phyloP scores from a whole-genome alignment of 1,140 invertebrate species.

The Drosophila orosa region DNA sequence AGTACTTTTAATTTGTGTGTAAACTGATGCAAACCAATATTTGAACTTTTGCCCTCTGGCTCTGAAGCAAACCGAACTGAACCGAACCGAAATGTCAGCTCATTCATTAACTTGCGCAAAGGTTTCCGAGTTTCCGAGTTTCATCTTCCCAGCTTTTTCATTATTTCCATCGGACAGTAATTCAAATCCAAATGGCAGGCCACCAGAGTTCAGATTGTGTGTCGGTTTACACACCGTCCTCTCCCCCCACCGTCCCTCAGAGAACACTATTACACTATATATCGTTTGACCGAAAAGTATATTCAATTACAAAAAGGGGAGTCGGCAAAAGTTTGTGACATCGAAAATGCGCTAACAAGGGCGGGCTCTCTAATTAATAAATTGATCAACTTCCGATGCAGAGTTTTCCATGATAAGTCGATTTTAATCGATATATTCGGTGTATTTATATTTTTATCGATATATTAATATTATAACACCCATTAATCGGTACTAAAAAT shows the following conservation, averaged over 20 bases:
- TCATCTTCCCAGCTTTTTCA: constrained; percentile 28
- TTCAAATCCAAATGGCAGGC: constrained; percentile 62
- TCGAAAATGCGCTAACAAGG: constrained; percentile 43
- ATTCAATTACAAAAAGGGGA: constrained; percentile 34
- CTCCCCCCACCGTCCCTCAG: background rate
- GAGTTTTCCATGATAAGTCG: background rate
- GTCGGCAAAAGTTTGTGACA: constrained; percentile 25
- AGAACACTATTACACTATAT: too few relatives aligned
- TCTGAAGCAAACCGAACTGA: constrained; percentile 25
- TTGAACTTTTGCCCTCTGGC: constrained; percentile 67
- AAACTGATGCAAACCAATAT: constrained; percentile 76
- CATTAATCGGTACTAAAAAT: background rate
- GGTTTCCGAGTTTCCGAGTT: constrained; percentile 49
- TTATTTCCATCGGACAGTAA: constrained; percentile 43
- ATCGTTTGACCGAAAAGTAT: constrained; percentile 26
- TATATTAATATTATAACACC: too few relatives aligned
- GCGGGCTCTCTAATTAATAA: constrained; percentile 33
- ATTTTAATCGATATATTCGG: background rate
- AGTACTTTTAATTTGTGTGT: constrained; percentile 74
- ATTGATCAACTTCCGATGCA: background rate
- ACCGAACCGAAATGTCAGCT: constrained; percentile 68
- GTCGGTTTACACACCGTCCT: background rate
- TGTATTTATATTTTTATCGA: too few relatives aligned
- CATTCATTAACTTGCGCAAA: constrained; percentile 77
- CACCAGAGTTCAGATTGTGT: constrained; percentile 33